phyloP scores from a whole-genome alignment of 2,113 vertebrate genomes.

The Gavia stellata region DNA sequence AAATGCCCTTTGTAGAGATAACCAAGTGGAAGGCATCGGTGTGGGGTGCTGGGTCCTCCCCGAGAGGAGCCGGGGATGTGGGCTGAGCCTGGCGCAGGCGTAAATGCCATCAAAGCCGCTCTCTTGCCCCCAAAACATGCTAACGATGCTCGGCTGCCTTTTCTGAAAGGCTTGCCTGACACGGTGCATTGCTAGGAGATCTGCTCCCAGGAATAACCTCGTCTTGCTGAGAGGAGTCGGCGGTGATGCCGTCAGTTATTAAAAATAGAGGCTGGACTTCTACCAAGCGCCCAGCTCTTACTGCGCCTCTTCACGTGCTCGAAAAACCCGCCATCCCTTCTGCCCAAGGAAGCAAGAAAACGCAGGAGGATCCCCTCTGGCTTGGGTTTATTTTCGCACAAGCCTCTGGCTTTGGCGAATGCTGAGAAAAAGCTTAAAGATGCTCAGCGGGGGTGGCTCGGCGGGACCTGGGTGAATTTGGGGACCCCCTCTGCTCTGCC shows the following conservation, averaged over 20 bases:
- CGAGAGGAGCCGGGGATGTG: fast-evolving
- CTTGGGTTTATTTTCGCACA: neutral
- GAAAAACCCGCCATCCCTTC: neutral
- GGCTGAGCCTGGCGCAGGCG: neutral
- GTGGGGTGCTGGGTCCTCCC: neutral
- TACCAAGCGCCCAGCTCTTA: neutral
- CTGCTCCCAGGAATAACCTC: neutral
- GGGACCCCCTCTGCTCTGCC: neutral
- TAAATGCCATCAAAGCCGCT: neutral
- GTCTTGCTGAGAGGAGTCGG: neutral
- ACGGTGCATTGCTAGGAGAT: neutral
- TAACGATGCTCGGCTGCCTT: neutral
- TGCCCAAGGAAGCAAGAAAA: neutral
- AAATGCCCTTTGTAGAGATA: neutral
- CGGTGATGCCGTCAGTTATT: neutral
- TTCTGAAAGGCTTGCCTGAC: neutral
- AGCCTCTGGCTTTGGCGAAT: neutral
- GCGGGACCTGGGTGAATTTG: fast-evolving
- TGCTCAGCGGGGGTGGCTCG: neutral
- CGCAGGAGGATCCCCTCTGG: neutral
- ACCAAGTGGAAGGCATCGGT: neutral
- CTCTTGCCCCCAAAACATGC: neutral
- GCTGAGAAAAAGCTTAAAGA: neutral
- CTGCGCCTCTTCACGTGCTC: neutral
- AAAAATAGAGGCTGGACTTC: neutral